These are phyloP conservation scores for Sarcoramphus papa DNA, from an alignment of 2,797 vertebrate species.

Conservation along the genomic window DNA sequence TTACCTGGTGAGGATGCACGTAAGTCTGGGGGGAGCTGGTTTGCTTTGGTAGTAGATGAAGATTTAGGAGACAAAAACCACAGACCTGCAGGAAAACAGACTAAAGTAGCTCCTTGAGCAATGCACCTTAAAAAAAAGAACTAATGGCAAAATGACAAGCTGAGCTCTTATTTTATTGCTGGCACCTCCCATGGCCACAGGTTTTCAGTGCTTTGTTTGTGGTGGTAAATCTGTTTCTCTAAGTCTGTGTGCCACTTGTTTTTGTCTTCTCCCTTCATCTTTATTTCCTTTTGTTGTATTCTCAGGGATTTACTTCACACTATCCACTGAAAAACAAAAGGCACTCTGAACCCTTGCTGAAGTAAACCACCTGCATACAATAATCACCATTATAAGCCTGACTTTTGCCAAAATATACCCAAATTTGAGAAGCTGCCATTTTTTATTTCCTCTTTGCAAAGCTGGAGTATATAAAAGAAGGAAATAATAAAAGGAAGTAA, in stretches of 20 bases:
- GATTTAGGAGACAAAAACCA: background rate
- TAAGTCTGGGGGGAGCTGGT: background rate
- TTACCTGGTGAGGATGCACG: accelerated
- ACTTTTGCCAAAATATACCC: background rate
- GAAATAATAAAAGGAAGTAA: background rate
- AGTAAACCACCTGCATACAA: background rate
- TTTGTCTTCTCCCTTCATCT: background rate
- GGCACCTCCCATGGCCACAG: background rate
- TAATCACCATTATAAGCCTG: background rate
- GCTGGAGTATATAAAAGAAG: background rate
- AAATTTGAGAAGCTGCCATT: background rate
- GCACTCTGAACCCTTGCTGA: background rate
- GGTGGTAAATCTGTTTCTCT: background rate
- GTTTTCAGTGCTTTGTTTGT: background rate
- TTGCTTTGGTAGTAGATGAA: background rate
- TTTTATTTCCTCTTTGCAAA: background rate
- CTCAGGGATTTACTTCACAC: background rate
- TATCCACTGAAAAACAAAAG: background rate
- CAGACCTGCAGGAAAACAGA: background rate
- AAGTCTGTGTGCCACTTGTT: background rate
- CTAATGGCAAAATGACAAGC: background rate
- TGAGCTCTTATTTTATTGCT: background rate
- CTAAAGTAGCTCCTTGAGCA: background rate
- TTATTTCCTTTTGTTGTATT: background rate
- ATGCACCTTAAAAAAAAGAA: background rate